A percentile compares a stretch with the other conserved stretches of the same genome.
phyloP scores from a whole-genome alignment of 2,113 vertebrate species.

The Rutilus rutilus region DNA sequence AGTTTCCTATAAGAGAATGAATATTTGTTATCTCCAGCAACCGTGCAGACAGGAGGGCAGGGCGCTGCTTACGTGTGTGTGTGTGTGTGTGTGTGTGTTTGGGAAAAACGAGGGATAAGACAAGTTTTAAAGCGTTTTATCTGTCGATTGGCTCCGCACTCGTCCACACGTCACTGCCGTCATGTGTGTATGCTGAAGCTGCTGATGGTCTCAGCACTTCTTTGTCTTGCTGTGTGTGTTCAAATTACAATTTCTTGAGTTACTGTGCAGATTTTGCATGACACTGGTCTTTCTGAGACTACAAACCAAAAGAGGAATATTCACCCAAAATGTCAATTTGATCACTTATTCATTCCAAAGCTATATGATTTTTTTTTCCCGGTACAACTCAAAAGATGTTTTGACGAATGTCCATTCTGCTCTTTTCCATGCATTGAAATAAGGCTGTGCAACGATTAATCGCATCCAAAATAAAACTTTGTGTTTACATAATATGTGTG shows the following conservation, averaged over 20 bases:
- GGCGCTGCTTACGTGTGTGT: background rate
- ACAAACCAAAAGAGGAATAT: too few relatives aligned
- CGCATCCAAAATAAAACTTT: too few relatives aligned
- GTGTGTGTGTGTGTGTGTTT: background rate
- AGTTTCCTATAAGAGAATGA: conserved; percentile 14
- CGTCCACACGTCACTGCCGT: background rate
- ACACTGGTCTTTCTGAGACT: background rate
- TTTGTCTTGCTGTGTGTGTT: conserved; percentile 1
- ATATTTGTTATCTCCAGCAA: conserved; percentile 1
- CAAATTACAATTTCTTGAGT: background rate
- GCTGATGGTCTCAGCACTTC: background rate
- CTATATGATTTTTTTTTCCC: background rate
- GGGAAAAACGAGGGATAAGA: background rate
- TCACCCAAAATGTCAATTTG: too few relatives aligned
- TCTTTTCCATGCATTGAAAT: background rate
- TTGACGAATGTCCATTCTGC: background rate
- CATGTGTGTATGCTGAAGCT: background rate
- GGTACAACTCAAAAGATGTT: background rate
- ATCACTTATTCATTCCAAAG: background rate
- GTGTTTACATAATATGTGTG: too few relatives aligned
- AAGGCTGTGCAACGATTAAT: too few relatives aligned
- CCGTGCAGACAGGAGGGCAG: background rate
- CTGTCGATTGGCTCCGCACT: conserved; percentile 1
- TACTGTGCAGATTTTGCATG: conserved; percentile 28
- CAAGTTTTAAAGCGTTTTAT: background rate